Conservation (phyloP, 2,113 vertebrate species). For the Perognathus longimembris region DNA sequence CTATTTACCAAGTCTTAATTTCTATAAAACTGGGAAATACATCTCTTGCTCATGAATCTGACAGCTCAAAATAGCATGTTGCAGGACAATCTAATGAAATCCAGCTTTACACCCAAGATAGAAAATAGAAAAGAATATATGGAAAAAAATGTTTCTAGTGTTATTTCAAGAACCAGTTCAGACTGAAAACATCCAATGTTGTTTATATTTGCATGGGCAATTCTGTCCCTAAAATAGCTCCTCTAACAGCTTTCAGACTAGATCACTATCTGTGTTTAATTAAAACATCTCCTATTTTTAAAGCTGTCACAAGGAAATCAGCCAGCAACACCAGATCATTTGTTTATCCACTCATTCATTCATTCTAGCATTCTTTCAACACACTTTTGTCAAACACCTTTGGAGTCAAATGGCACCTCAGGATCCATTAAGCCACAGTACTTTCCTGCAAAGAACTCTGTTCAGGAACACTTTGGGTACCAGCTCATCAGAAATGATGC, state of each 20-base stretch:
- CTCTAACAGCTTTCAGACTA: not conserved
- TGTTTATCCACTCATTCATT: not conserved
- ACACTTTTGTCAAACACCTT: not conserved
- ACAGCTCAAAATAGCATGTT: not conserved
- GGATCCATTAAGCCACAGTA: not conserved
- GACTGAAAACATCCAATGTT: not conserved
- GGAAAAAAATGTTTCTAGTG: not conserved
- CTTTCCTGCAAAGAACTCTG: not conserved
- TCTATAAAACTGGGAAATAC: not conserved
- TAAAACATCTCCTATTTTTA: conserved; percentile 29
- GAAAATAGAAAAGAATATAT: no score
- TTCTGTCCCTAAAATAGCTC: conserved; percentile 46
- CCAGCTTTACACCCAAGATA: not conserved
- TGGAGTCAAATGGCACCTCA: not conserved
- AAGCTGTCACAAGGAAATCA: conserved; percentile 21
- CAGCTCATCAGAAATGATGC: not conserved
- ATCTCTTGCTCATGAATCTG: not conserved
- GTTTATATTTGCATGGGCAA: not conserved
- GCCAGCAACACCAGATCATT: conserved; percentile 8
- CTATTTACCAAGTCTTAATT: not conserved
- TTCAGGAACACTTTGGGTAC: not conserved
- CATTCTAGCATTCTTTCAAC: not conserved
- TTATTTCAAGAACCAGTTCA: conserved; percentile 42
- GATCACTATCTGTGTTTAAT: conserved; percentile 5
- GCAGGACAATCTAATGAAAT: conserved; percentile 40